These are phyloP conservation scores for Ibycter americanus DNA, from an alignment of 2,797 vertebrate genomes.

Conservation along the genomic window DNA sequence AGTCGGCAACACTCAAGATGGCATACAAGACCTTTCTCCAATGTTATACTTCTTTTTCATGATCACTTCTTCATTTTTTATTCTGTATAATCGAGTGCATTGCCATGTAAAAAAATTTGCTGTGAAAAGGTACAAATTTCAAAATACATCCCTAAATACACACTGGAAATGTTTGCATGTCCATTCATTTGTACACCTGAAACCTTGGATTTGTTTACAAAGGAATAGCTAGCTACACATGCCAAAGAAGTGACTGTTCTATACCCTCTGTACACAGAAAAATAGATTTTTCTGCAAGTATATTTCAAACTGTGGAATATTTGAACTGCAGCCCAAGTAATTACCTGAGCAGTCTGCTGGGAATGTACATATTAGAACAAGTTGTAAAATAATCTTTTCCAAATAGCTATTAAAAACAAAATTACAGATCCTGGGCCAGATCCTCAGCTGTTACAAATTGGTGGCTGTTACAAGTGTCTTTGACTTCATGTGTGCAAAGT, in stretches of 20 bases:
- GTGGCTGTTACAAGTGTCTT: constrained; percentile 22
- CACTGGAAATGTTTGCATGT: background rate
- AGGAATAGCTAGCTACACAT: background rate
- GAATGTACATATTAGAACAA: constrained; percentile 52
- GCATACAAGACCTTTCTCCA: background rate
- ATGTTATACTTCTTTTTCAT: background rate
- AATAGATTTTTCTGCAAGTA: constrained; percentile 23
- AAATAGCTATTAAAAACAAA: constrained; percentile 63
- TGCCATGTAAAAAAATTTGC: background rate
- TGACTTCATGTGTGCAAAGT: background rate
- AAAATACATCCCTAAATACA: background rate
- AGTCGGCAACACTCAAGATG: background rate
- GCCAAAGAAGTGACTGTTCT: background rate
- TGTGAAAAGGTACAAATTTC: background rate
- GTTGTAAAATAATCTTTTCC: constrained; percentile 62
- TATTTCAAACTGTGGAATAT: constrained; percentile 42
- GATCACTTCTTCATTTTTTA: background rate
- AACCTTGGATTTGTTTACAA: background rate
- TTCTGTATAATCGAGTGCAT: background rate
- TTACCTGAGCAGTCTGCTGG: constrained; percentile 56
- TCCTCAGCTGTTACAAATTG: constrained; percentile 60
- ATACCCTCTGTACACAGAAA: constrained; percentile 11
- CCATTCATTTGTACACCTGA: background rate
- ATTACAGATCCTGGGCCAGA: constrained; percentile 46
- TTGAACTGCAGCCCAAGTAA: constrained; percentile 53